These are phyloP conservation scores for Bursaphelenchus mucronatus DNA, from an alignment of 1,140 invertebrate species.

Conservation along the genomic window DNA sequence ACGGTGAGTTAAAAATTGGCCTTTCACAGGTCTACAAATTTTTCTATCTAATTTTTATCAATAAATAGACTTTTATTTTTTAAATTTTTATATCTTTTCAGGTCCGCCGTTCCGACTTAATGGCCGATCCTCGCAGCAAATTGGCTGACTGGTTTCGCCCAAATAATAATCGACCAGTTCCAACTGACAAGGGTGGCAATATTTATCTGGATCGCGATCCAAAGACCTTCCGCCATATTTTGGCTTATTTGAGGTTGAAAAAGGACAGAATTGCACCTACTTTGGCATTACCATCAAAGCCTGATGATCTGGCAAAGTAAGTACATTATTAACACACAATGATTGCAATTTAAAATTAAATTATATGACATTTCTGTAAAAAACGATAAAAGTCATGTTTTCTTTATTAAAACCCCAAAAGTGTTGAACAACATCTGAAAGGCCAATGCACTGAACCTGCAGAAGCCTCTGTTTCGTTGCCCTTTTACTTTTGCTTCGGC, in stretches of 20 bases:
- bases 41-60: constrained; percentile 4
- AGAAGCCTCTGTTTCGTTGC: too few species aligned
- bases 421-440: too few species aligned
- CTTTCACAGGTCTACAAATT: neutral
- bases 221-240: constrained; percentile 56
- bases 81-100: constrained; percentile 13
- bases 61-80: neutral
- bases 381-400: too few species aligned
- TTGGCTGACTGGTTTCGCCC: constrained; percentile 39
- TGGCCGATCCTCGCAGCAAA: constrained; percentile 58
- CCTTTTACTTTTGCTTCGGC: too few species aligned
- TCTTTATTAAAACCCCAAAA: too few species aligned
- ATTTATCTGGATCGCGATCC: constrained; percentile 55
- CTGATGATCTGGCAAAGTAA: constrained; percentile 59
- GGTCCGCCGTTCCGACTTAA: constrained; percentile 55
- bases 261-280: constrained; percentile 57
- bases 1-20: constrained; percentile 39
- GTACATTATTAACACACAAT: neutral
- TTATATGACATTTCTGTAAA: too few species aligned
- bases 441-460: too few species aligned
- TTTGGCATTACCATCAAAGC: constrained; percentile 56
- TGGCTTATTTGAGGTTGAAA: constrained; percentile 56
- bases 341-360: too few species aligned
- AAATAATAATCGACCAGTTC: constrained; percentile 36
- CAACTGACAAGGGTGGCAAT: constrained; percentile 58